Percentiles rank a stretch among this genome's conserved stretches.
These are phyloP conservation scores for Amblyjoppa fuscipennis DNA, from an alignment of 2,888 invertebrate species.

Conservation along the genomic window DNA sequence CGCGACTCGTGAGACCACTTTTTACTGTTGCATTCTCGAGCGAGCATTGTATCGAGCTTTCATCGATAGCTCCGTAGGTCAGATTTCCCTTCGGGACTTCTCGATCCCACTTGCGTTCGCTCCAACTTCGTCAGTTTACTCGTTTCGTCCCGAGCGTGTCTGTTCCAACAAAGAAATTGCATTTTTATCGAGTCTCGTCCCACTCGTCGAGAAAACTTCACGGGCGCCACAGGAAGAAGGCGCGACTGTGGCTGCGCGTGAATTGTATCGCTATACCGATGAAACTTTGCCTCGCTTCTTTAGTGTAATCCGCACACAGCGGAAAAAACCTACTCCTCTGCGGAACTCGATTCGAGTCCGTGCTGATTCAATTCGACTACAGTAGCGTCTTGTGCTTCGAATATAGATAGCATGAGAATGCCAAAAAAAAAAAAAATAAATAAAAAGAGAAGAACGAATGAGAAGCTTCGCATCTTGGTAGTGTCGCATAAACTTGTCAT, in stretches of 20 bases:
- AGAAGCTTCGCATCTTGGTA: too few relatives aligned
- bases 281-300: neutral
- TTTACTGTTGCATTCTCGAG: too few relatives aligned
- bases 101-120: too few relatives aligned
- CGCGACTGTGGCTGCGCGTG: neutral
- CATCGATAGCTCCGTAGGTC: neutral
- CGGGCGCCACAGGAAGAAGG: neutral
- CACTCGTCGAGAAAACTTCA: neutral
- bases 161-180: neutral
- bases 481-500: too few relatives aligned
- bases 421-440: neutral
- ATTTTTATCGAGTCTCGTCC: neutral
- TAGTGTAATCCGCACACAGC: neutral
- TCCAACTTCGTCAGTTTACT: neutral
- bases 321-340: neutral
- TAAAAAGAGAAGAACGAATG: too few relatives aligned
- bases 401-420: neutral
- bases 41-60: constrained; percentile 1
- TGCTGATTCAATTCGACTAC: neutral
- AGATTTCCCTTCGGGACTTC: neutral
- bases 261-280: neutral
- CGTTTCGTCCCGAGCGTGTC: neutral
- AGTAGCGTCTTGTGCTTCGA: neutral
- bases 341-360: neutral
- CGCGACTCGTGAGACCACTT: too few relatives aligned